Evolutionary conservation across 2,797 vertebrate genomes (phyloP), one percentile per base, ranked within the genome.

Genomic region (Spondyliosoma cantharus): DNA sequence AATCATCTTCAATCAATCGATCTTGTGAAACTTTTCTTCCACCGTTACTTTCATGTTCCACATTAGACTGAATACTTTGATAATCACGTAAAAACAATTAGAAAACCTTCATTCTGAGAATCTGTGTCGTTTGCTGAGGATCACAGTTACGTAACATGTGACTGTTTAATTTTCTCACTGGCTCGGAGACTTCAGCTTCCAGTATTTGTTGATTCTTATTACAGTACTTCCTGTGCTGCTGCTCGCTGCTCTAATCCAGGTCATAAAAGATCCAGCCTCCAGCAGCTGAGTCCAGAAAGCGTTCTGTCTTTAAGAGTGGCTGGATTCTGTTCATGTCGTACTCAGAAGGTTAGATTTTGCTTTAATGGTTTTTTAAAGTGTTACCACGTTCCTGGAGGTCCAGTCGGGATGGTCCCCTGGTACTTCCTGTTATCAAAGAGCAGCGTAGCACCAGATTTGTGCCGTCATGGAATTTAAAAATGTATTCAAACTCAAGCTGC

Each of bases 181-280:
- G 73, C 50, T 71, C 42, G 27, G 22, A 64, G 59, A 50, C 29
- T 61, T 45, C 14, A 25, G 56, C 37, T 57, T 72, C 52, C 78
- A 52, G 60, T 66, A 25, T 76, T 71, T 84, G 74, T 81, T 84
- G 60, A 73, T 27, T 32, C 48, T 74, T 70, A 50, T 64, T 52
- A 48, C 72, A 24, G 72, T 42, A 24, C 73, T 74, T 80, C 79
- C 79, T 80, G 76, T 79, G 68, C 74, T 75, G 46, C 71, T 68
- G 61, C 37, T 58, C 22, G 48, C 70, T 14, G 54, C 63, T 27
- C 17, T 13, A 68, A 83, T 50, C 50, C n/a, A 3, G 56, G 58
- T 76, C 58, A 59, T 46, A 66, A 53, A 37, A 66, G 29, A 76
- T 59, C 22, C 53, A 22, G 46, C 73, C 45, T 59, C 6, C 1